Evolutionary conservation across 2,797 vertebrate species (phyloP), one percentile per base, ranked within the genome.

Genomic region (Scolopax rusticola): DNA sequence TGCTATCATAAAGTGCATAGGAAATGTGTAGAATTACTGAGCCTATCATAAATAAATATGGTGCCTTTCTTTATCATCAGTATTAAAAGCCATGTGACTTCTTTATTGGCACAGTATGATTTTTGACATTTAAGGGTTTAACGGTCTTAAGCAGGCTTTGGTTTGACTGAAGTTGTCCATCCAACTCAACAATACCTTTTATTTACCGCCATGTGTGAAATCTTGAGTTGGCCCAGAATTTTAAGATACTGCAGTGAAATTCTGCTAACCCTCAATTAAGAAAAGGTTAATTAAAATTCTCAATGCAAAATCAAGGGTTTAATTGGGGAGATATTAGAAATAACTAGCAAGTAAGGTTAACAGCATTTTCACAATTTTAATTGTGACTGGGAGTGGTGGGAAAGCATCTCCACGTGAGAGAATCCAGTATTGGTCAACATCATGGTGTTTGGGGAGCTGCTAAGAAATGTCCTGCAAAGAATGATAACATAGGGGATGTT

Each of bases 1-100:
- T 30, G 47, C 75, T 57, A 1, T 92, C 91, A 2, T 96, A 94
- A 96, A 95, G 87, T 89, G 87, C 73, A 51, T 47, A 30, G 74
- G 12, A 83, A 84, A 74, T 51, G 60, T 23, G 81, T 83, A 74
- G 77, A 93, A 77, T 93, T 92, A 93, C 73, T 63, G 78, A 92
- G 68, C 53, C 90, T 77, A 15, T 91, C 84, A 27, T 83, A 71
- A 93, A 94, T 84, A 96, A 94, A 92, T 92, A 75, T 4, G 57
- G 57, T 92, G 57, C 82, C 61, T 92, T 93, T 78, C 84, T 89
- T 95, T 86, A 90, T 90, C 82, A 75, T 92, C 89, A 69, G 38
- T 68, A 87, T 95, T 97, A 89, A 96, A 95, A 93, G 73, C 87
- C 65, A 38, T 15, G 70, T 85, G 89, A 89, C 65, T 89, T 69